Evolutionary conservation across 2,888 invertebrate genomes (phyloP).

Genomic region (Nipponacmea schrenckii): DNA sequence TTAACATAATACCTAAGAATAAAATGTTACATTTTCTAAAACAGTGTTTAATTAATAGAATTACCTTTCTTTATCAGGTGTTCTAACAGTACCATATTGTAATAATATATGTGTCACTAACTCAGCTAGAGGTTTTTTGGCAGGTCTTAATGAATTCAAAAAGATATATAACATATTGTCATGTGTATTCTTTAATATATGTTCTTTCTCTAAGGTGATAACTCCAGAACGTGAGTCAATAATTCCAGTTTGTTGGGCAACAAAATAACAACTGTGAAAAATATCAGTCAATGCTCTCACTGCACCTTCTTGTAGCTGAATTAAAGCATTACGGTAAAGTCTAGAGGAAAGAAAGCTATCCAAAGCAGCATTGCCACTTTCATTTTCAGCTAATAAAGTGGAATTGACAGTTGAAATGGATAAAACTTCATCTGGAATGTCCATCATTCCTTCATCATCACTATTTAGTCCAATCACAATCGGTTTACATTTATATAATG

Average conservation of each 20-base stretch:
- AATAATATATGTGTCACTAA: slow-evolving; percentile 57
- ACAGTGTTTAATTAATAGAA: no score
- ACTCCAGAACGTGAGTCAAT: slow-evolving; percentile 53
- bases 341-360: slow-evolving; percentile 57
- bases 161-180: slow-evolving; percentile 61
- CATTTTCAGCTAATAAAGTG: slow-evolving; percentile 49
- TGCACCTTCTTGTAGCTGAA: slow-evolving; percentile 45
- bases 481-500: slow-evolving; percentile 50
- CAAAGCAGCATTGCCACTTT: slow-evolving; percentile 53
- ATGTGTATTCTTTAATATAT: slow-evolving; percentile 57
- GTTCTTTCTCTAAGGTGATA: slow-evolving; percentile 63
- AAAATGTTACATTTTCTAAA: no score
- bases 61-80: slow-evolving; percentile 58
- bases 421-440: slow-evolving; percentile 53
- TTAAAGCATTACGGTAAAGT: slow-evolving; percentile 44
- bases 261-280: slow-evolving; percentile 65
- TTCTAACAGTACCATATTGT: slow-evolving; percentile 59
- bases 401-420: slow-evolving; percentile 57
- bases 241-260: slow-evolving; percentile 54
- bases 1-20: no score
- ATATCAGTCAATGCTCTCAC: slow-evolving; percentile 62
- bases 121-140: slow-evolving; percentile 60
- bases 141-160: slow-evolving; percentile 54
- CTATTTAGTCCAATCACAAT: slow-evolving; percentile 43
- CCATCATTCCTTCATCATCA: slow-evolving; percentile 46